Evolutionary conservation across 64 coral and sea anemone genomes (phyloP).

Genomic region (Pachyseris speciosa): DNA sequence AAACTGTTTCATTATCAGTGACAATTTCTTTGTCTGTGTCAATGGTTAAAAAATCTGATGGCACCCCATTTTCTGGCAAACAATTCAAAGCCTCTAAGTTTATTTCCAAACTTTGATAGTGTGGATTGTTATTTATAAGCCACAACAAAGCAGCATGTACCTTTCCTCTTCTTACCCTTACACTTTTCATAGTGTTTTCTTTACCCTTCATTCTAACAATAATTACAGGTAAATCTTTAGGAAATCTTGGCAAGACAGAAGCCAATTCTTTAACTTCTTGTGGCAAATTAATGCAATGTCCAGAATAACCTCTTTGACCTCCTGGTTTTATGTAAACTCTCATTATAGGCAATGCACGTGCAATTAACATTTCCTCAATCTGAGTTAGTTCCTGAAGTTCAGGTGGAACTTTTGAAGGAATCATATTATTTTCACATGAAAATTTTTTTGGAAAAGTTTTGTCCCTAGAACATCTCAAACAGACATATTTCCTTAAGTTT

Average conservation of each 20-base stretch:
- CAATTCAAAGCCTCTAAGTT: neutral
- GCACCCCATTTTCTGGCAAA: constrained; percentile 10
- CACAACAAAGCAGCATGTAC: constrained; percentile 24
- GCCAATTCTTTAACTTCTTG: constrained; percentile 26
- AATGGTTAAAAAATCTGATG: constrained; percentile 19
- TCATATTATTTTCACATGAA: constrained; percentile 49
- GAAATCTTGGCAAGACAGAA: neutral
- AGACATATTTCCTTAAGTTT: constrained; percentile 2
- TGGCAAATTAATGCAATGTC: constrained; percentile 31
- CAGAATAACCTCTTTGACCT: constrained; percentile 59
- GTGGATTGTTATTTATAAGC: constrained; percentile 3
- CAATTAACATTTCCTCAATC: constrained; percentile 38
- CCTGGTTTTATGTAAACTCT: constrained; percentile 57
- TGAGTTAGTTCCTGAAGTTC: constrained; percentile 37
- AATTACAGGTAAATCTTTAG: constrained; percentile 16
- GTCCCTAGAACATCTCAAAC: constrained; percentile 15
- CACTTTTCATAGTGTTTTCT: constrained; percentile 48
- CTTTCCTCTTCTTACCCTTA: constrained; percentile 25
- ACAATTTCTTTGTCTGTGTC: constrained; percentile 20
- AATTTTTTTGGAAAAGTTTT: constrained; percentile 51
- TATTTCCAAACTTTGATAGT: constrained; percentile 33
- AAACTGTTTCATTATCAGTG: neutral
- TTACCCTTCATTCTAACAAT: constrained; percentile 28
- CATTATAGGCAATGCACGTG: constrained; percentile 44
- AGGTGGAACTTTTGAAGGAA: constrained; percentile 34